Evolutionary conservation across 2,113 vertebrate genomes (phyloP).

Genomic region (Rhynchomys soricoides): DNA sequence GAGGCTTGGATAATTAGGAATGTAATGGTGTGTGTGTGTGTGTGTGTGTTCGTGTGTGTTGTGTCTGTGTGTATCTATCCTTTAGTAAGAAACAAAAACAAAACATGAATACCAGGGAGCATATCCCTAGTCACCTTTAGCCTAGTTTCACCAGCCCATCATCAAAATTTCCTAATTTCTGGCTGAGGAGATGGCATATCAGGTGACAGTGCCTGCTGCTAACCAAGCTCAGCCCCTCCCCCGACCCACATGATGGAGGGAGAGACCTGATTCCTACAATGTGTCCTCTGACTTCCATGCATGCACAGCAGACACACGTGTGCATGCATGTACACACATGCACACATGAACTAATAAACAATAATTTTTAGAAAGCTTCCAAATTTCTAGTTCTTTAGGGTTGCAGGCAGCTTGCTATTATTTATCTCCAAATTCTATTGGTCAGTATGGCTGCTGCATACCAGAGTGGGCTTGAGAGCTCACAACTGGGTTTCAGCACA

Average conservation of each 20-base stretch:
- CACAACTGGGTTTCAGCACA: neutral
- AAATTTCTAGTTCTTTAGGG: neutral
- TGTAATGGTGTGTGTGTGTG: neutral
- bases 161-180: neutral
- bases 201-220: neutral
- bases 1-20: constrained; percentile 22
- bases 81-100: neutral
- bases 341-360: neutral
- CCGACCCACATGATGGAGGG: too few relatives aligned
- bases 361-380: neutral
- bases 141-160: neutral
- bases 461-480: neutral
- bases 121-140: neutral
- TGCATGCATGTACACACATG: neutral
- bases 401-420: neutral
- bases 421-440: neutral
- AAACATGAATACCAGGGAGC: neutral
- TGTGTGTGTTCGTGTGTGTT: too few relatives aligned
- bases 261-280: neutral
- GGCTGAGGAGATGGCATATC: too few relatives aligned
- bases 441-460: neutral
- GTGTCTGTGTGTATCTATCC: too few relatives aligned
- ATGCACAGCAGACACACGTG: neutral
- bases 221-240: neutral
- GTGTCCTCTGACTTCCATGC: neutral